Evolutionary conservation across 2,888 invertebrate genomes (phyloP), one percentile per base, ranked within the genome.

Genomic region (Tyria jacobaeae): DNA sequence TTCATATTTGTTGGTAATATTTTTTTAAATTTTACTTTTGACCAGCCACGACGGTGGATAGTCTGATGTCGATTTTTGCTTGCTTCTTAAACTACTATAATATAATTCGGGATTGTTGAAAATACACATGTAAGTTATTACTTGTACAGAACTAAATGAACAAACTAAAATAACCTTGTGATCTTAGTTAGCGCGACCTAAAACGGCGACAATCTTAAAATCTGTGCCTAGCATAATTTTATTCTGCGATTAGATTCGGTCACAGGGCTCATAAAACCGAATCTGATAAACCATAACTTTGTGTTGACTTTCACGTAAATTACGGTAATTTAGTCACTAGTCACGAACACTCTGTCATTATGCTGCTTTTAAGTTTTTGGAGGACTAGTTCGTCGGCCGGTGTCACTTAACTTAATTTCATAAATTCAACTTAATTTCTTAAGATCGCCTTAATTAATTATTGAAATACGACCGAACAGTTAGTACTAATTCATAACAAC

Each of bases 221-320:
- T 64, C 49, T 27, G 34, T 44, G 17, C 35, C 53, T 21, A n/a
- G 35, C 25, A 41, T 39, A 69, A 25, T 62, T n/a, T n/a, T n/a
- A n/a, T n/a, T 67, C 57, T 57, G 41, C 60, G 58, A 67, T 61
- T 66, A 57, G 67, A 62, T 63, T 64, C 59, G 72, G 73, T 65
- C 66, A 58, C 64, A 66, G 56, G 49, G 44, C 73, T 66, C 70
- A 63, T 75, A 76, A 75, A 75, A 66, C 35, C 17, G 39, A 68
- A 75, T 75, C 73, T 57, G 74, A 76, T 76, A 76, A 76, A 47
- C 47, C 48, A 37, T 53, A 64, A 58, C 73, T 70, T 74, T 60
- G 57, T 71, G 57, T 75, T 73, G 74, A 73, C 74, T 71, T 73
- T 76, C 47, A 62, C 39, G 51, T 62, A 61, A 73, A 70, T 73